These are phyloP conservation scores for Anoplophora glabripennis DNA, from an alignment of 1,140 invertebrate species.

Conservation along the genomic window DNA sequence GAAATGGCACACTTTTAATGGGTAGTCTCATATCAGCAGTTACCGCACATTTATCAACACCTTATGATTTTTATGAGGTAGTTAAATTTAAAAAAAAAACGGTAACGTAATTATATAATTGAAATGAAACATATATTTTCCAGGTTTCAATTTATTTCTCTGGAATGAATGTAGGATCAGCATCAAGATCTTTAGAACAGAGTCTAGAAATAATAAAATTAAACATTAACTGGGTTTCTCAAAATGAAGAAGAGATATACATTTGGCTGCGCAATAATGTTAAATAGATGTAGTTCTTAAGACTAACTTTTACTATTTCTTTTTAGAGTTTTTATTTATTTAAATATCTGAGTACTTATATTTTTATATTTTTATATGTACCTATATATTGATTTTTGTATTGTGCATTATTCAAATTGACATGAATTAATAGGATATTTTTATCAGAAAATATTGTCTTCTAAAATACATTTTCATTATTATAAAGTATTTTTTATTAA, in stretches of 20 bases:
- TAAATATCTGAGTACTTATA: too few relatives aligned
- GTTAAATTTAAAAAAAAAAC: constrained; percentile 9
- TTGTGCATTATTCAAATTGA: too few relatives aligned
- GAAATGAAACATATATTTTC: constrained; percentile 21
- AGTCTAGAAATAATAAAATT: constrained; percentile 74
- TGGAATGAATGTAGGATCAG: constrained; percentile 65
- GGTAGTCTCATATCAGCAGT: constrained; percentile 67
- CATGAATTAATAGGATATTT: too few relatives aligned
- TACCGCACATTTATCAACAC: constrained; percentile 66
- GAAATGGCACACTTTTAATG: constrained; percentile 66
- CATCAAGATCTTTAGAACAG: constrained; percentile 64
- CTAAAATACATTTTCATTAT: too few relatives aligned
- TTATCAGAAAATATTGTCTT: too few relatives aligned
- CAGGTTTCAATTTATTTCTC: constrained; percentile 69
- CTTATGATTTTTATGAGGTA: constrained; percentile 73
- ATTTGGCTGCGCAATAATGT: constrained; percentile 43
- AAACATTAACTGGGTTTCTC: constrained; percentile 73
- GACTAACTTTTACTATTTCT: too few relatives aligned
- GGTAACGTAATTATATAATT: background rate
- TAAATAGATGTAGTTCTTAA: constrained; percentile 25
- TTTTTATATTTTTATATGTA: too few relatives aligned
- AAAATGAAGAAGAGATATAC: constrained; percentile 56
- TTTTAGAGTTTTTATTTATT: too few relatives aligned
- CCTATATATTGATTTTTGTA: too few relatives aligned
- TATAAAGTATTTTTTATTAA: too few relatives aligned